phyloP scores from a whole-genome alignment of 2,113 vertebrate genomes.

The Deroptyus accipitrinus region DNA sequence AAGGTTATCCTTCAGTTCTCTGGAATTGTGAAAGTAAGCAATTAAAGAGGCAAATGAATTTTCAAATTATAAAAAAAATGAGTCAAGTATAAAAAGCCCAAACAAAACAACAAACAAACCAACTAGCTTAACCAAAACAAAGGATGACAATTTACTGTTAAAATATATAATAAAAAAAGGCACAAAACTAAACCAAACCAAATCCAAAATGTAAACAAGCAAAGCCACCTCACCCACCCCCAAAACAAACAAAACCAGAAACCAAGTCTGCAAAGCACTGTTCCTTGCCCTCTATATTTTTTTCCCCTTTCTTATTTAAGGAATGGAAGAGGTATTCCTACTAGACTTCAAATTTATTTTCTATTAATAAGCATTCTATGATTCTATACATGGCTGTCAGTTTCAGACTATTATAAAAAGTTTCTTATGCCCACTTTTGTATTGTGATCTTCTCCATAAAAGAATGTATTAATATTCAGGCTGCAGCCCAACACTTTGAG shows the following conservation, averaged over 20 bases:
- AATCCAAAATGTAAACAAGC: too few species aligned
- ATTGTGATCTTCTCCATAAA: neutral
- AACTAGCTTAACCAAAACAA: neutral
- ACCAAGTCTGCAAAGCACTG: neutral
- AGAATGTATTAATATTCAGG: neutral
- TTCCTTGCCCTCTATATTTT: neutral
- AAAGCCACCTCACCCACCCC: too few species aligned
- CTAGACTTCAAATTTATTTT: neutral
- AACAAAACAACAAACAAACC: neutral
- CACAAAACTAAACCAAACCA: too few species aligned
- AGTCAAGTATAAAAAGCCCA: neutral
- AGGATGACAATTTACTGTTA: neutral
- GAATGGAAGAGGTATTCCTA: neutral
- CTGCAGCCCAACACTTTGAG: neutral
- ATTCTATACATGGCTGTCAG: neutral
- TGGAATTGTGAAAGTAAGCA: conserved; percentile 68
- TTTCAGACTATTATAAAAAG: neutral
- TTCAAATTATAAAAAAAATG: conserved; percentile 6
- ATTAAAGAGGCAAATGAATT: conserved; percentile 26
- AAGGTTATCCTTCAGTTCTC: conserved; percentile 97
- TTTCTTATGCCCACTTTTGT: neutral
- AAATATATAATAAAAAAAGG: neutral
- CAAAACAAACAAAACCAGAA: too few species aligned
- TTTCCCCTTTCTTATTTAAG: neutral
- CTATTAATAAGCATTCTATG: neutral